Conservation (phyloP, 2,113 vertebrate species). For the Notarius lentiginosus region DNA sequence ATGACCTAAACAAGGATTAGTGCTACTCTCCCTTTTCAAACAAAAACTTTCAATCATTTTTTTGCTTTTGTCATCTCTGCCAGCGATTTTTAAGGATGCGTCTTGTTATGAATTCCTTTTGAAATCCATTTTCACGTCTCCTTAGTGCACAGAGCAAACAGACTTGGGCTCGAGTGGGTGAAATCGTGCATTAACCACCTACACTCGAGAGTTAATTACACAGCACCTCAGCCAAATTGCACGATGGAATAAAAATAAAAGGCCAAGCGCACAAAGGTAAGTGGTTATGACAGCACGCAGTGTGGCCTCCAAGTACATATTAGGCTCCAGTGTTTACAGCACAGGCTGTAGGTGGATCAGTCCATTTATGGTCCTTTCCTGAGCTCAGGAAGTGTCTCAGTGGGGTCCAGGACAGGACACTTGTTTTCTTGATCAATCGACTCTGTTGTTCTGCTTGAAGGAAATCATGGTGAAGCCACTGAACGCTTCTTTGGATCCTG, state of each 20-base stretch:
- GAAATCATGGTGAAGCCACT: neutral
- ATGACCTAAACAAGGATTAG: neutral
- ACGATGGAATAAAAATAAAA: conserved; percentile 32
- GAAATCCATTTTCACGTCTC: neutral
- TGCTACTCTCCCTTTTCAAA: conserved; percentile 15
- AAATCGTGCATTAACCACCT: conserved; percentile 30
- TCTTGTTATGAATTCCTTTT: neutral
- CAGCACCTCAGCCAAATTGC: conserved; percentile 7
- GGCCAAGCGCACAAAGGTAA: conserved; percentile 8
- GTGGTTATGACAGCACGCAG: conserved; percentile 17
- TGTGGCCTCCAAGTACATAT: conserved; percentile 19
- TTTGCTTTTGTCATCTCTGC: neutral
- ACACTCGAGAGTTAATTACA: conserved; percentile 30
- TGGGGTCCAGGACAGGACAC: conserved; percentile 16
- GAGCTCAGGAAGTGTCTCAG: neutral
- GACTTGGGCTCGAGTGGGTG: conserved; percentile 21
- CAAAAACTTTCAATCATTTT: neutral
- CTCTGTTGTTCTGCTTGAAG: neutral
- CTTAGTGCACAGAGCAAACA: conserved; percentile 2
- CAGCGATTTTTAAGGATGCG: neutral
- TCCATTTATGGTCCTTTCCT: conserved; percentile 42
- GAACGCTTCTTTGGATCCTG: neutral
- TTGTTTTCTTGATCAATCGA: neutral
- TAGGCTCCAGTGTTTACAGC: conserved; percentile 20
- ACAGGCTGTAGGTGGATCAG: conserved; percentile 14